Conservation (phyloP, 2,888 invertebrate species). For the Chironomus riparius region DNA sequence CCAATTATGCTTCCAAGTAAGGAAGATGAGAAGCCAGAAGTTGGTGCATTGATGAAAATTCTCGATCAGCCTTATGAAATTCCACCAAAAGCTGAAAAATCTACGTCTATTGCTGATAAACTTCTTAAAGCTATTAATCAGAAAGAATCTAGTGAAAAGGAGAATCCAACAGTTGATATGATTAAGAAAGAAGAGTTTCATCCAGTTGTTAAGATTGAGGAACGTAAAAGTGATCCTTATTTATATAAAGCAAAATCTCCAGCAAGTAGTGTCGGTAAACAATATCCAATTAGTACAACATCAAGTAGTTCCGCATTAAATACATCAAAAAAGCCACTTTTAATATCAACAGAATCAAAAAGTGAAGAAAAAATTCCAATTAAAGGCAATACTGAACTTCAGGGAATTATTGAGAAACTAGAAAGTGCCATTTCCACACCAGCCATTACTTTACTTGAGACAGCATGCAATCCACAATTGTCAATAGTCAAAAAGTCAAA, state of each 20-base stretch:
- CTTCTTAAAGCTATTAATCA: conserved; percentile 50
- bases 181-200: conserved; percentile 33
- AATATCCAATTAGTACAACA: conserved; percentile 31
- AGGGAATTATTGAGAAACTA: conserved; percentile 54
- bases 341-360: conserved; percentile 38
- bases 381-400: conserved; percentile 50
- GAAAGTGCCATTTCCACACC: conserved; percentile 38
- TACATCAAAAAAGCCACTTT: conserved; percentile 37
- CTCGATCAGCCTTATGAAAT: conserved; percentile 29
- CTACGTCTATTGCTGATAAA: conserved; percentile 55
- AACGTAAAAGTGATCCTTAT: background rate
- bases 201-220: background rate
- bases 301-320: conserved; percentile 28
- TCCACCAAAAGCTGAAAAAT: conserved; percentile 39
- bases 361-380: conserved; percentile 36
- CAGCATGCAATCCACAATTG: conserved; percentile 13
- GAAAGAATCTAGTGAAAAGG: conserved; percentile 43
- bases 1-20: conserved; percentile 14
- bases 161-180: conserved; percentile 46
- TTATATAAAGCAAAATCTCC: conserved; percentile 7
- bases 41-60: conserved; percentile 19
- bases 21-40: conserved; percentile 21
- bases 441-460: background rate
- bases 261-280: conserved; percentile 33
- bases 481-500: conserved; percentile 31